Percentiles rank a stretch among this genome's conserved stretches.
phyloP scores from a whole-genome alignment of 2,113 vertebrate species.

The Pleuronectes platessa region DNA sequence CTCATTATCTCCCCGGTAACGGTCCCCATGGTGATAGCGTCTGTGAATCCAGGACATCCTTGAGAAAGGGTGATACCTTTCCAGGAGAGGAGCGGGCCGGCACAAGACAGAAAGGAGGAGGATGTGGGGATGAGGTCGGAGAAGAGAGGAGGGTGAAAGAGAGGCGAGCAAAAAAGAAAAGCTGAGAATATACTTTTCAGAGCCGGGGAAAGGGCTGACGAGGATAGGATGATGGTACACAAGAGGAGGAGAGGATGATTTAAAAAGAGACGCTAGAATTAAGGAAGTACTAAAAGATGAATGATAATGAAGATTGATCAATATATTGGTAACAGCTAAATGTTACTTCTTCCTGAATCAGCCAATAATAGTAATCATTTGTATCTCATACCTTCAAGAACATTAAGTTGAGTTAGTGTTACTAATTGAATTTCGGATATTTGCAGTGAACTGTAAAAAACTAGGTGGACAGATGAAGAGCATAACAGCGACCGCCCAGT shows the following conservation, averaged over 20 bases:
- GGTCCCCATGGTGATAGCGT: constrained; percentile 79
- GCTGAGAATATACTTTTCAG: background rate
- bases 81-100: constrained; percentile 46
- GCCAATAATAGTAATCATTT: background rate
- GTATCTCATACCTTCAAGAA: background rate
- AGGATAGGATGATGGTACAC: background rate
- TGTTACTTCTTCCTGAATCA: too few species aligned
- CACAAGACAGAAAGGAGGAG: constrained; percentile 17
- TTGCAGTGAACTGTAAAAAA: too few species aligned
- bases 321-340: too few species aligned
- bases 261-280: background rate
- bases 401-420: too few species aligned
- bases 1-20: constrained; percentile 80
- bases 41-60: constrained; percentile 81
- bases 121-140: constrained; percentile 16
- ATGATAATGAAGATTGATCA: too few species aligned
- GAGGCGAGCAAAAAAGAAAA: constrained; percentile 5
- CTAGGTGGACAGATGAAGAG: too few species aligned
- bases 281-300: background rate
- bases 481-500: too few species aligned
- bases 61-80: constrained; percentile 79
- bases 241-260: background rate
- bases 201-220: background rate
- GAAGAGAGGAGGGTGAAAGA: constrained; percentile 9
- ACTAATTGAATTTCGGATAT: too few species aligned